Evolutionary conservation across 2,113 vertebrate species (phyloP).

Genomic region (Tenebrosternarchus preto): DNA sequence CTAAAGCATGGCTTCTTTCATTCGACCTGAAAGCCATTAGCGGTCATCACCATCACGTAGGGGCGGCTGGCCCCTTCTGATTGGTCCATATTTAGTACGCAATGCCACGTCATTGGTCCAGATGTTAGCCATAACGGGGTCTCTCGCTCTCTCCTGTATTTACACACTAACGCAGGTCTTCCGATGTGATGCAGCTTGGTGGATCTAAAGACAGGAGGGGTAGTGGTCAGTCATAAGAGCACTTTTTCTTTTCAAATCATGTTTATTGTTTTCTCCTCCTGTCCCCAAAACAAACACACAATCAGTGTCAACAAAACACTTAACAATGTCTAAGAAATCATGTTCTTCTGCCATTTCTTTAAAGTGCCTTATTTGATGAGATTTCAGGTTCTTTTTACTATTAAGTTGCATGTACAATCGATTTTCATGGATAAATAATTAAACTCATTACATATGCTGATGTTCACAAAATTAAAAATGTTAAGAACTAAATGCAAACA

Average conservation of each 20-base stretch:
- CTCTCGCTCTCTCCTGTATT: slow-evolving; percentile 63
- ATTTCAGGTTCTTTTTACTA: background rate
- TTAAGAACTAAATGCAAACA: background rate
- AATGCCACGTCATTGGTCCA: slow-evolving; percentile 71
- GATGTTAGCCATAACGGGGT: slow-evolving; percentile 66
- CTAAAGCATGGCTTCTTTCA: slow-evolving; percentile 51
- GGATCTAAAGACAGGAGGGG: slow-evolving; percentile 76
- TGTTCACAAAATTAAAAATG: slow-evolving; percentile 9
- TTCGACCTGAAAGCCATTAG: slow-evolving; percentile 62
- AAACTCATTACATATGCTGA: background rate
- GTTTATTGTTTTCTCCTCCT: slow-evolving; percentile 36
- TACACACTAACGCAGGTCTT: slow-evolving; percentile 71
- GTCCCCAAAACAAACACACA: slow-evolving; percentile 29
- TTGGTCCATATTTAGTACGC: slow-evolving; percentile 72
- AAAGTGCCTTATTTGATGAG: background rate
- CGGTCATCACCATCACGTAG: slow-evolving; percentile 59
- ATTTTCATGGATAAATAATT: background rate
- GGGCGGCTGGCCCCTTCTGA: slow-evolving; percentile 64
- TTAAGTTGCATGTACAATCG: background rate
- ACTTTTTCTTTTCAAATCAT: slow-evolving; percentile 58
- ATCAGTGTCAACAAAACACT: slow-evolving; percentile 24
- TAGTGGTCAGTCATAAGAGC: slow-evolving; percentile 68
- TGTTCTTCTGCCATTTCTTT: background rate
- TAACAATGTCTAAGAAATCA: background rate
- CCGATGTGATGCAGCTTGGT: slow-evolving; percentile 63